Conservation (phyloP, 2,113 vertebrate species). For the Plecturocebus donacophilus region DNA sequence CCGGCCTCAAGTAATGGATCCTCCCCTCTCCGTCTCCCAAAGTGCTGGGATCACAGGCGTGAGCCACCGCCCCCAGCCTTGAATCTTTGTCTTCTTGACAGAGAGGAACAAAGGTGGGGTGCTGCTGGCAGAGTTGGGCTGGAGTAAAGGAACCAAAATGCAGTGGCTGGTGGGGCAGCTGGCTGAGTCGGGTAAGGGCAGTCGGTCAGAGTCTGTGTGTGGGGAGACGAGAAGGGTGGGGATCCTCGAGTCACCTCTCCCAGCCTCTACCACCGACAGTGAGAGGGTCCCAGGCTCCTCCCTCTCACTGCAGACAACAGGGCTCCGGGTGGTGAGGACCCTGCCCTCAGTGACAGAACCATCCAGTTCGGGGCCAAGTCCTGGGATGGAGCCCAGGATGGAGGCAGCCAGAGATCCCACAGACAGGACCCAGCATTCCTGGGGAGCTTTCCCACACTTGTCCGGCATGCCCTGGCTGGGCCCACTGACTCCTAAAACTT, state of each 20-base stretch:
- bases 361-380: neutral
- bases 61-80: neutral
- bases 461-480: neutral
- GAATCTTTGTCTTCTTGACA: neutral
- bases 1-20: neutral
- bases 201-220: rapidly evolving
- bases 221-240: rapidly evolving
- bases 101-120: neutral
- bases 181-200: neutral
- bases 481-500: neutral
- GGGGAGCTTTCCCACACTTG: neutral
- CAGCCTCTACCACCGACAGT: rapidly evolving
- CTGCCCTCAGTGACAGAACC: neutral
- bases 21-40: neutral
- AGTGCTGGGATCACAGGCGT: neutral
- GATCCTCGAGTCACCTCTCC: rapidly evolving
- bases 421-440: neutral
- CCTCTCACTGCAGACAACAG: neutral
- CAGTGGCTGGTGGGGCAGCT: neutral
- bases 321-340: neutral
- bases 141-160: neutral
- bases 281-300: rapidly evolving
- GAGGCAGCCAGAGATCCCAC: neutral
- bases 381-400: neutral
- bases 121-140: rapidly evolving